Base-by-base conservation (phyloP, 2,888 invertebrate species). In the Melanotus villosus region DNA sequence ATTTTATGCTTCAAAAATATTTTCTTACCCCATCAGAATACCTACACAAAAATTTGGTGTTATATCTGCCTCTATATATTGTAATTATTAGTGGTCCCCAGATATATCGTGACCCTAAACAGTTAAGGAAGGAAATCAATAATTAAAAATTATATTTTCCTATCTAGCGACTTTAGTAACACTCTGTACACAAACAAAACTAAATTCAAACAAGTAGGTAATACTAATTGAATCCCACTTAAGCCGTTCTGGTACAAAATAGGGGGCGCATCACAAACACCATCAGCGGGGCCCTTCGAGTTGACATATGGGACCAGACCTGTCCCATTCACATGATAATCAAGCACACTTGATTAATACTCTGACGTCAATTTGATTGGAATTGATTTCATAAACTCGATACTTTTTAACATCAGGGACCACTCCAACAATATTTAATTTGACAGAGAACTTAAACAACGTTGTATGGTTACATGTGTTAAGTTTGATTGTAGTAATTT, bases 321-420 rank as follows among this genome's bases (percentile, higher is more conserved):
- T 63, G 72, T 72, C 72, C 80, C 75, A 81, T 80, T 81, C 80
- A 79, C 73, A 81, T 81, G 80, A 80, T 82, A 82, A 82, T 82
- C 79, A 75, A 74, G 79, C 75, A 76, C 80, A 81, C 82, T 82
- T 82, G 82, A 82, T 82, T 81, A 82, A 82, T 82, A 81, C 82
- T 80, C 79, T 78, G 79, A 80, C 77, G 79, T 78, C 80, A 82
- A 79, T 80, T 82, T 81, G 80, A 80, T 79, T 81, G 83, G 81
- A 82, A 83, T 78, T 82, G 81, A 84, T 82, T 82, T 81, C 76
- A 81, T 82, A 81, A 81, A 79, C 76, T 76, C 75, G 74, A 78
- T 74, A 71, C 72, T 68, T 58, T 68, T 60, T 71, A 71, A 58
- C 73, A 67, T 72, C 56, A 64, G 74, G 73, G 76, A 71, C 72